Evolutionary conservation across 2,797 vertebrate genomes (phyloP).

Genomic region (Gouania willdenowi): DNA sequence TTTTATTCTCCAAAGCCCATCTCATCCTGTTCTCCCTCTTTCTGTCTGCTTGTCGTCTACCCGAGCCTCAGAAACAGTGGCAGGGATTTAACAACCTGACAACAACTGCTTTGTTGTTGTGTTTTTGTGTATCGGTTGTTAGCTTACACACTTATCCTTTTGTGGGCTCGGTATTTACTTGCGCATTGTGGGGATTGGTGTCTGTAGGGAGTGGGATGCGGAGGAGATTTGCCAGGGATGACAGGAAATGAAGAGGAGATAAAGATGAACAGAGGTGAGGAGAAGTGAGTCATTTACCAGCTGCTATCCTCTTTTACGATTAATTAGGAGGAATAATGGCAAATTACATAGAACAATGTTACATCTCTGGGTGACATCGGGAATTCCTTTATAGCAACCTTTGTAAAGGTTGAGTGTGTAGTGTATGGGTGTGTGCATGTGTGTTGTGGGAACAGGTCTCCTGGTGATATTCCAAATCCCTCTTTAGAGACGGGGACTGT

Average conservation of each 20-base stretch:
- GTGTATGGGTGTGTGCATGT: conserved; percentile 16
- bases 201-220: conserved; percentile 41
- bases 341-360: conserved; percentile 75
- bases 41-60: conserved; percentile 62
- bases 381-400: conserved; percentile 64
- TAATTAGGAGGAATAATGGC: conserved; percentile 80
- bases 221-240: conserved; percentile 52
- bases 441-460: conserved; percentile 62
- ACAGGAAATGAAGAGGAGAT: conserved; percentile 47
- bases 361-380: conserved; percentile 73
- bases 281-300: conserved; percentile 47
- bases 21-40: conserved; percentile 76
- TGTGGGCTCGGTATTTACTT: conserved; percentile 54
- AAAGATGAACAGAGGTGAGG: conserved; percentile 39
- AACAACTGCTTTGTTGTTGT: conserved; percentile 71
- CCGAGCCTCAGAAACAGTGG: conserved; percentile 68
- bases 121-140: conserved; percentile 73
- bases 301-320: conserved; percentile 77
- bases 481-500: conserved; percentile 79
- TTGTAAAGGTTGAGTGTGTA: conserved; percentile 36
- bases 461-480: conserved; percentile 77
- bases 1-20: conserved; percentile 82
- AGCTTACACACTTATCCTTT: conserved; percentile 65
- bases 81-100: conserved; percentile 72
- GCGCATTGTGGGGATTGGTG: conserved; percentile 47